Conservation (phyloP, 2,113 vertebrate species). For the Galeopterus variegatus region DNA sequence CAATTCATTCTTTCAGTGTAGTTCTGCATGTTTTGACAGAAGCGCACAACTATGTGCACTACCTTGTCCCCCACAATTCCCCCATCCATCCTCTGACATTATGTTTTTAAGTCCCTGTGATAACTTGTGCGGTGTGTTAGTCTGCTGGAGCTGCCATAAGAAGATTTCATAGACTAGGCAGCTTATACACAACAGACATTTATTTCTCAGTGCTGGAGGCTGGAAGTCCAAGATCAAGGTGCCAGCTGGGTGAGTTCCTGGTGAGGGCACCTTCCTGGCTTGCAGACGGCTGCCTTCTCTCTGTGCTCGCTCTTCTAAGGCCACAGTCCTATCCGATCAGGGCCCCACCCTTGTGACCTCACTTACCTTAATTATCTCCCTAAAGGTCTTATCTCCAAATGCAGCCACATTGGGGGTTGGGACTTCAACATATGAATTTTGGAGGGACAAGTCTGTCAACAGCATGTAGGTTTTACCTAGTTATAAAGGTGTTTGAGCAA, state of each 20-base stretch:
- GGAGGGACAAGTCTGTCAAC: fast-evolving
- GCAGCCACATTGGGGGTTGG: fast-evolving
- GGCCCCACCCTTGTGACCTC: background rate
- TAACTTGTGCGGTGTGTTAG: background rate
- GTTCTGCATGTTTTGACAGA: background rate
- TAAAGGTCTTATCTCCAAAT: background rate
- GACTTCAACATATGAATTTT: too few species aligned
- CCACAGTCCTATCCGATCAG: background rate
- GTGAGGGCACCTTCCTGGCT: background rate
- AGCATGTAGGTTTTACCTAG: fast-evolving
- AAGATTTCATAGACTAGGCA: fast-evolving
- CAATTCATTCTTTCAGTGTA: background rate
- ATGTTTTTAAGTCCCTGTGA: background rate
- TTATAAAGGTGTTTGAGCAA: fast-evolving
- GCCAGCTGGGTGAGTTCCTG: fast-evolving
- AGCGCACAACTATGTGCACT: fast-evolving
- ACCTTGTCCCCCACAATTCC: fast-evolving
- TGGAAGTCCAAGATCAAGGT: background rate
- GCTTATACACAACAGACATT: background rate
- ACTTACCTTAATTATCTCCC: background rate
- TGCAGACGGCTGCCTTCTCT: background rate
- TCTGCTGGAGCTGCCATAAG: background rate
- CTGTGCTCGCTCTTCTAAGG: too few species aligned
- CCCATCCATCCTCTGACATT: background rate
- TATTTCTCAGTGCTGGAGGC: too few species aligned